Evolutionary conservation across 2,888 invertebrate species (phyloP).

Genomic region (Eledona agricola): DNA sequence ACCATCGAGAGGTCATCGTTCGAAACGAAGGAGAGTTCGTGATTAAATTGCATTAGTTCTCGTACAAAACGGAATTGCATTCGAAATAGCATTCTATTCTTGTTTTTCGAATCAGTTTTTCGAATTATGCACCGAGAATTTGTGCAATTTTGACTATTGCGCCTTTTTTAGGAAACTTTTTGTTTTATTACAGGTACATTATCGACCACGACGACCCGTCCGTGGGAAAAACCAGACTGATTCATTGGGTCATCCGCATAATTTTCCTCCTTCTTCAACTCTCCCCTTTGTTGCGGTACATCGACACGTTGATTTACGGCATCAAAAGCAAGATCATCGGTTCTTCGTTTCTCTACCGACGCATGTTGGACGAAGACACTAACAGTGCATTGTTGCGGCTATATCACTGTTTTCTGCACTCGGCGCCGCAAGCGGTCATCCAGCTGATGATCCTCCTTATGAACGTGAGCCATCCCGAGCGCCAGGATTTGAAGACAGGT

Average conservation of each 20-base stretch:
- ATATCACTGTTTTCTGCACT: constrained; percentile 63
- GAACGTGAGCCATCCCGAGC: constrained; percentile 51
- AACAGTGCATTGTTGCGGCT: constrained; percentile 61
- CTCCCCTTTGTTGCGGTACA: constrained; percentile 63
- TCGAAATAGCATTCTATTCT: no score
- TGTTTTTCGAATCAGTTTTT: no score
- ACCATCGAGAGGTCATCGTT: no score
- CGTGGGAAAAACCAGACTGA: constrained; percentile 58
- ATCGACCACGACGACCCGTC: constrained; percentile 63
- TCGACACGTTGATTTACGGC: constrained; percentile 61
- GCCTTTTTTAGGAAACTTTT: no score
- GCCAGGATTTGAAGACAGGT: constrained; percentile 34
- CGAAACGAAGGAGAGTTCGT: no score
- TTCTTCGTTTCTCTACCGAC: constrained; percentile 56
- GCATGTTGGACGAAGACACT: constrained; percentile 63
- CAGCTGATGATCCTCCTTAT: constrained; percentile 60
- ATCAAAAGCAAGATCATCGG: constrained; percentile 59
- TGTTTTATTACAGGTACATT: constrained; percentile 61
- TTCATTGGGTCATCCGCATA: constrained; percentile 62
- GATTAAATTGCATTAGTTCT: no score
- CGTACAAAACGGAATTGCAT: no score
- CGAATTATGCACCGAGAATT: no score
- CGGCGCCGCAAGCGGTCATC: constrained; percentile 62
- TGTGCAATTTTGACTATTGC: no score
- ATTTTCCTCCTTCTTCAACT: constrained; percentile 63